A percentile compares a stretch with the other conserved stretches of the same genome.
Evolutionary conservation across 1,140 invertebrate genomes (phyloP).

Genomic region (Apocrypta bakeri): DNA sequence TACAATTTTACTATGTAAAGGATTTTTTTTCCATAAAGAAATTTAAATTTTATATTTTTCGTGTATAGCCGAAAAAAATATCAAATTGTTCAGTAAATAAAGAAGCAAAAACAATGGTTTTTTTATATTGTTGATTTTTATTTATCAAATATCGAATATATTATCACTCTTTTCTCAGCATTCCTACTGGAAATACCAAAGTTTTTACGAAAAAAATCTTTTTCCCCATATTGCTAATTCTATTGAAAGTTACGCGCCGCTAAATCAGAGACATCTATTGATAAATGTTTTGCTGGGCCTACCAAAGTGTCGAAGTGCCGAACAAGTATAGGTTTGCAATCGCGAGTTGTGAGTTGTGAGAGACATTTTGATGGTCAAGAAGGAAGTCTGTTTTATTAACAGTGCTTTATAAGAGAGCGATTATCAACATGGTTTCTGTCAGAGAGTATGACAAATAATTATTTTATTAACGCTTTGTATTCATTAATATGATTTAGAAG

Average conservation of each 20-base stretch:
- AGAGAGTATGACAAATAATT: neutral
- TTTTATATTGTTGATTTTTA: constrained; percentile 36
- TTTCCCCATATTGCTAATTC: too few species aligned
- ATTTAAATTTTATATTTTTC: constrained; percentile 40
- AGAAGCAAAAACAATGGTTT: constrained; percentile 20
- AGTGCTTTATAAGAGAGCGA: neutral
- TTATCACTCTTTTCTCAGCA: neutral
- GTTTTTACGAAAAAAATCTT: too few species aligned
- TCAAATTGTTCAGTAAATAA: constrained; percentile 37
- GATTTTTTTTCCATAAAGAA: constrained; percentile 36
- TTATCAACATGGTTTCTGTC: constrained; percentile 47
- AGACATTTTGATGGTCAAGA: constrained; percentile 5
- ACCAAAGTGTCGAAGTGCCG: too few species aligned
- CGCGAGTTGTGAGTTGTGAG: too few species aligned
- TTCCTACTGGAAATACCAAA: too few species aligned
- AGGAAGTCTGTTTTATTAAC: constrained; percentile 42
- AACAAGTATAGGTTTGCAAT: too few species aligned
- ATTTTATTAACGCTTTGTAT: constrained; percentile 29
- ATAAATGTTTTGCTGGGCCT: too few species aligned
- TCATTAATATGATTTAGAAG: constrained; percentile 22
- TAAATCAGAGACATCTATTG: neutral
- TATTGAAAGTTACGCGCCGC: neutral
- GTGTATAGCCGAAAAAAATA: constrained; percentile 21
- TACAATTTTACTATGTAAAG: constrained; percentile 47
- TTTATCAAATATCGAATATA: constrained; percentile 11